Evolutionary conservation across 2,888 invertebrate species (phyloP), one percentile per base, ranked within the genome.

Genomic region (Campoplex nolae): DNA sequence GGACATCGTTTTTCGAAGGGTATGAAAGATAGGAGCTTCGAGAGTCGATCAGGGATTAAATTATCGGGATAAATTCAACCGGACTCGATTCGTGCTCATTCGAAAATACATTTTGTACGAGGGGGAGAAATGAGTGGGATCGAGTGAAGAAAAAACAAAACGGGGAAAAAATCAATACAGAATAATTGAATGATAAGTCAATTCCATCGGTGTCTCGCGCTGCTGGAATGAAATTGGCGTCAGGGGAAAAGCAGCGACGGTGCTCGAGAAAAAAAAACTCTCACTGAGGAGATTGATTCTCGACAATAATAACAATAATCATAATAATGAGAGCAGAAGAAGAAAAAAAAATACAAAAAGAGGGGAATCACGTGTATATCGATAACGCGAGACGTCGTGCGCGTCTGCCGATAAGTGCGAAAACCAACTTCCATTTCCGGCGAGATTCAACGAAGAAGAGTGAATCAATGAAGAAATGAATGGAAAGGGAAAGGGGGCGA

Each of bases 401-500:
- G 87, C 88, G 85, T 85, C 88, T 85, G 87, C 84, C 89, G 90
- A 90, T 90, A 90, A 92, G 90, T 90, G 91, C 89, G 88, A 89
- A 90, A 91, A 89, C 89, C 88, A 91, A 91, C 91, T 92, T 90
- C 88, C 89, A 88, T 89, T 88, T 87, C 88, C 83, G 71, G 73
- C 80, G 79, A 67, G 76, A 78, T 78, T 42, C 67, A 28, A 35
- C 68, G 58, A 9, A 23, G 58, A 48, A 51, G 42, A n/a, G 42
- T 38, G 70, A 81, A 70, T 11, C 54, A 73, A 51, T 48, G 70
- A 58, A 54, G 16, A 73, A 28, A 68, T 18, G 67, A 54, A 71
- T 28, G n/a, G 56, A 32, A 35, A 48, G 48, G 42, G 82, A 58
- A 78, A 67, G 78, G 58, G 45, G 42, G 23, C 23, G 23, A 38